Evolutionary conservation across 92 coral and sea anemone genomes (phyloP).

Genomic region (Epizoanthus illoricatus): DNA sequence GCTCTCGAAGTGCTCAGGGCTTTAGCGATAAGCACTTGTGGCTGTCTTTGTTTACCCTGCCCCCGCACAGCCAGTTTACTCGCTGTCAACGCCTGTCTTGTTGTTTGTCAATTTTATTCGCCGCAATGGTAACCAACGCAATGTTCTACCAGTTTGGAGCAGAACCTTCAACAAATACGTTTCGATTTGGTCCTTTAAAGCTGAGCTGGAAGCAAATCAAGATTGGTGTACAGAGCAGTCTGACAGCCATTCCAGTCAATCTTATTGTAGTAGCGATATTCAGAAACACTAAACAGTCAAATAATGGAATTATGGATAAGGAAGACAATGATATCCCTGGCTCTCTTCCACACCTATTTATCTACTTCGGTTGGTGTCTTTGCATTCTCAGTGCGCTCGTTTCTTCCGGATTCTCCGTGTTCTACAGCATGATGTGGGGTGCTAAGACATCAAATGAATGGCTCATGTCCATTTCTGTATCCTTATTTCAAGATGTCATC

Average conservation of each 20-base stretch:
- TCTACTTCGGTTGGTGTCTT: slow-evolving; percentile 64
- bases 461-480: slow-evolving; percentile 76
- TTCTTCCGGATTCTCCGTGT: slow-evolving; percentile 57
- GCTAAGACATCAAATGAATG: slow-evolving; percentile 77
- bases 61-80: slow-evolving; percentile 79
- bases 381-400: slow-evolving; percentile 46
- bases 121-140: slow-evolving; percentile 77
- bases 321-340: slow-evolving; percentile 2
- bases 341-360: slow-evolving; percentile 48
- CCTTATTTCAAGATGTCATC: slow-evolving; percentile 67
- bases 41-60: slow-evolving; percentile 70
- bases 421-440: slow-evolving; percentile 85
- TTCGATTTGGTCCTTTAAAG: slow-evolving; percentile 65
- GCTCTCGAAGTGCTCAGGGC: slow-evolving; percentile 65
- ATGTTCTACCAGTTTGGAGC: slow-evolving; percentile 70
- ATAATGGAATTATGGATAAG: neutral
- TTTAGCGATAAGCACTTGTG: slow-evolving; percentile 80
- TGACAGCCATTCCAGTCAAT: slow-evolving; percentile 69
- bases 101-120: slow-evolving; percentile 73
- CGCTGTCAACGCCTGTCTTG: slow-evolving; percentile 80
- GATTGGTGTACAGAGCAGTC: slow-evolving; percentile 74
- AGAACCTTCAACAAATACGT: slow-evolving; percentile 38
- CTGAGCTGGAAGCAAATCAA: slow-evolving; percentile 76
- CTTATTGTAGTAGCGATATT: slow-evolving; percentile 65
- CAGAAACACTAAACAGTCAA: slow-evolving; percentile 50